A percentile compares a stretch with the other conserved stretches of the same genome.
phyloP scores from a whole-genome alignment of 2,113 vertebrate genomes.

The Tympanuchus pallidicinctus region DNA sequence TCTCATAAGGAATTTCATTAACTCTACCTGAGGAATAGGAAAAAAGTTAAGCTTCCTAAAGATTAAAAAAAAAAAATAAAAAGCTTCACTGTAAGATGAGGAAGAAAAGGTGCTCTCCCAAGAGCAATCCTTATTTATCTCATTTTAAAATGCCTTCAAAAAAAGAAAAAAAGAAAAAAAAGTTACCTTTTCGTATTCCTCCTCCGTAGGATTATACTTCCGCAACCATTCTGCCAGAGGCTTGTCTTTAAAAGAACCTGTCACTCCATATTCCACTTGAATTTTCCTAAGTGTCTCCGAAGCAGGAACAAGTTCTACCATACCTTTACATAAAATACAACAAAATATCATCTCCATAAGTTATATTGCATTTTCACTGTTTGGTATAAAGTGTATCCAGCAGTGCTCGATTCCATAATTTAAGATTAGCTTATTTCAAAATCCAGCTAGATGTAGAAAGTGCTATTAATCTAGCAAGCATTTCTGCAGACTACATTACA shows the following conservation, averaged over 20 bases:
- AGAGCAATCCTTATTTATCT: background rate
- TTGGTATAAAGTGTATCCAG: background rate
- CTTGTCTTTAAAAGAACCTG: conserved; percentile 98
- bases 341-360: background rate
- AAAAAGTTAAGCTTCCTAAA: background rate
- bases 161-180: background rate
- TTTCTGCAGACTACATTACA: background rate
- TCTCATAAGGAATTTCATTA: background rate
- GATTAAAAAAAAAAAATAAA: background rate
- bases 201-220: conserved; percentile 97
- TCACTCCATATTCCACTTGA: conserved; percentile 97
- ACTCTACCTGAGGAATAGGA: background rate
- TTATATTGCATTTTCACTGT: background rate
- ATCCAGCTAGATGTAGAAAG: background rate
- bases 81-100: background rate
- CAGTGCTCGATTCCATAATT: background rate
- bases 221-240: conserved; percentile 96
- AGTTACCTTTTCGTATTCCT: conserved; percentile 97
- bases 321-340: conserved; percentile 79
- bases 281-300: conserved; percentile 98
- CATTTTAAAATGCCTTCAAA: background rate
- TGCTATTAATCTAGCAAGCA: background rate
- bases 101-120: background rate
- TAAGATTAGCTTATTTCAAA: background rate
- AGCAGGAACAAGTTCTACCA: conserved; percentile 96